Percentiles rank a stretch among this genome's conserved stretches.
phyloP scores from a whole-genome alignment of 1,140 invertebrate genomes.

The Cotesia glomerata region DNA sequence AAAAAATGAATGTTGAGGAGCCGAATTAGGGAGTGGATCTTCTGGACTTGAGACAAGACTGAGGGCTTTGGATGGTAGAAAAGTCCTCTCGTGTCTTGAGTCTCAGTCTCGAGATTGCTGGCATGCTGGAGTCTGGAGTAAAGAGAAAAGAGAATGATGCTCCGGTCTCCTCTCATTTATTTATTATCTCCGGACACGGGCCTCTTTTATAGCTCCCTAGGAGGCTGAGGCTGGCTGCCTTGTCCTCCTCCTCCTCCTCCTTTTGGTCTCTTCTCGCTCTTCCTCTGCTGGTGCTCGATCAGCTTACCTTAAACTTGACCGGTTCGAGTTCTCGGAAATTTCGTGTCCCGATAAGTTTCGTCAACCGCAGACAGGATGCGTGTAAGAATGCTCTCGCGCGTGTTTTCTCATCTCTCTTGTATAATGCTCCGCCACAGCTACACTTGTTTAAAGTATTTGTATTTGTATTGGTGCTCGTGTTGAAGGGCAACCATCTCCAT shows the following conservation, averaged over 20 bases:
- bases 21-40: neutral
- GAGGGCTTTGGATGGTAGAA: neutral
- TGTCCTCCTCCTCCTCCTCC: neutral
- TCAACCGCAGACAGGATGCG: slow-evolving; percentile 62
- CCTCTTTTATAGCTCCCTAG: neutral
- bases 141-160: no score
- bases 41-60: neutral
- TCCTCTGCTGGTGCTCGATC: neutral
- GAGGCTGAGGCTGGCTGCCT: neutral
- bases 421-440: no score
- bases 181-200: no score
- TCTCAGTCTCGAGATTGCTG: neutral
- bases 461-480: no score
- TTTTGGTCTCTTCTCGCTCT: neutral
- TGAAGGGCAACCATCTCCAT: no score
- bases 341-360: slow-evolving; percentile 61
- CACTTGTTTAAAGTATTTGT: no score
- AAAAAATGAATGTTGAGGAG: neutral
- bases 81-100: neutral
- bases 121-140: neutral
- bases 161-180: no score
- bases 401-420: slow-evolving; percentile 32
- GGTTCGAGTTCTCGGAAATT: slow-evolving; percentile 52
- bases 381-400: slow-evolving; percentile 55
- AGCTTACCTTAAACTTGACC: slow-evolving; percentile 1